Base-by-base conservation (phyloP, 37 sponge, comb jelly and placozoan genomes). In the Mnemiopsis leidyi region DNA sequence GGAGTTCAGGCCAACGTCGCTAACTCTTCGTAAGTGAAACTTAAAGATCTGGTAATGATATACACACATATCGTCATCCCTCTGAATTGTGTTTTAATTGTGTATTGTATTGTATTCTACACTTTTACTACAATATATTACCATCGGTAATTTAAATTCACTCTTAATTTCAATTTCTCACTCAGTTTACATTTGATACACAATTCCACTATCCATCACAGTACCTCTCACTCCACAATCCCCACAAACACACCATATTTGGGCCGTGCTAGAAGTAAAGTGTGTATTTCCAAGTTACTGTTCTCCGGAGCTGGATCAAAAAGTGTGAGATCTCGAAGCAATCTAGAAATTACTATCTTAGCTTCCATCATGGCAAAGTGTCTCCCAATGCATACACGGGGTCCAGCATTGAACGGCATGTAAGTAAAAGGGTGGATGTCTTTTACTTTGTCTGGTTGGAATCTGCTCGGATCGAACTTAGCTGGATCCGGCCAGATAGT, bases 321-420 rank as follows among this genome's bases (percentile, higher is more conserved):
- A 13, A 85, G 29, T 2, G 24, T 13, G 3, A 85, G 23, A 5
- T 85, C 30, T 3, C 61, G 90, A 16, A 85, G 24, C 0, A 85
- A 23, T 28, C 36, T 38, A 0, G 90, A 9, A 0, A 85, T 9
- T n/a, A 85, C 35, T 9, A 85, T 37, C 30, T 85, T 85, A 23
- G 36, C 36, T 39, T 85, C 61, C 90, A 85, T n/a, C 90, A 85
- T 85, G 1, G 90, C 90, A 23, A 85, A 85, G 48, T 85, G 40
- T 26, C 39, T 85, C 23, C 90, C 90, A 21, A 85, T 40, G 24
- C 90, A 85, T 0, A 40, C 61, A 16, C 90, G 13, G 0, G 90
- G 90, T 33, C 90, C 90, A 18, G 61, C 61, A 18, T n/a, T 33
- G 30, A 85, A 85, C 0, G 90, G 90, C 48, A 85, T 28, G 36